phyloP scores from a whole-genome alignment of 2,797 vertebrate genomes.

The Falco biarmicus region DNA sequence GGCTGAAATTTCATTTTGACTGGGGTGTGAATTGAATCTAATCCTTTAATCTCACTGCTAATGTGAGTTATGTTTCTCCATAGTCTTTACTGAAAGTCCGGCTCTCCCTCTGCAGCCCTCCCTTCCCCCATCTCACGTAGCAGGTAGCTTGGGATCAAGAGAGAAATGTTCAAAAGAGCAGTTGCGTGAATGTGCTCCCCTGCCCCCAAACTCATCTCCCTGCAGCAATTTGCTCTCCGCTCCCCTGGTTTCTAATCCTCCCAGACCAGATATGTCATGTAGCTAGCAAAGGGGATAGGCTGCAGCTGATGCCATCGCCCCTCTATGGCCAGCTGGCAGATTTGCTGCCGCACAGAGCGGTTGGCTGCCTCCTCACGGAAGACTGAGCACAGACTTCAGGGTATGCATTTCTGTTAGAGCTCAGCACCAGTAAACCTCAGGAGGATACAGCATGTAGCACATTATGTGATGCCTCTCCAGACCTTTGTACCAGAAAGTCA shows the following conservation, averaged over 20 bases:
- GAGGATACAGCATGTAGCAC: neutral
- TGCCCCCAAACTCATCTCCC: neutral
- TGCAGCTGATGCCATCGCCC: conserved; percentile 36
- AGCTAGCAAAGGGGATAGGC: neutral
- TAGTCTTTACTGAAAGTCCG: neutral
- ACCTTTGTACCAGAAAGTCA: neutral
- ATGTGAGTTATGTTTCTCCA: neutral
- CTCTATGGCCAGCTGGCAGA: conserved; percentile 46
- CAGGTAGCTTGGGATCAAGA: neutral
- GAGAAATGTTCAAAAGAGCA: neutral
- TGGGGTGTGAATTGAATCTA: neutral
- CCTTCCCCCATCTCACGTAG: neutral
- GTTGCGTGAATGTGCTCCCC: neutral
- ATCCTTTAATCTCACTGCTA: conserved; percentile 37
- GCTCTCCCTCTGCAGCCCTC: neutral
- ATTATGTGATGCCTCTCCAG: neutral
- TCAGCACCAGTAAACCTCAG: neutral
- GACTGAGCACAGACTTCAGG: conserved; percentile 46
- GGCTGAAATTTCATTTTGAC: conserved; percentile 30
- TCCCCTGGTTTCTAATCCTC: conserved; percentile 44
- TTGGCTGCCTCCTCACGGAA: conserved; percentile 55
- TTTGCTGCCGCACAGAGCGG: conserved; percentile 8
- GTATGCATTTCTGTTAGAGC: neutral
- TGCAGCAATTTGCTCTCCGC: neutral
- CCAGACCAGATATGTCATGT: conserved; percentile 10